Base-by-base conservation (phyloP, 1,140 invertebrate genomes). In the Brachionus calyciflorus region DNA sequence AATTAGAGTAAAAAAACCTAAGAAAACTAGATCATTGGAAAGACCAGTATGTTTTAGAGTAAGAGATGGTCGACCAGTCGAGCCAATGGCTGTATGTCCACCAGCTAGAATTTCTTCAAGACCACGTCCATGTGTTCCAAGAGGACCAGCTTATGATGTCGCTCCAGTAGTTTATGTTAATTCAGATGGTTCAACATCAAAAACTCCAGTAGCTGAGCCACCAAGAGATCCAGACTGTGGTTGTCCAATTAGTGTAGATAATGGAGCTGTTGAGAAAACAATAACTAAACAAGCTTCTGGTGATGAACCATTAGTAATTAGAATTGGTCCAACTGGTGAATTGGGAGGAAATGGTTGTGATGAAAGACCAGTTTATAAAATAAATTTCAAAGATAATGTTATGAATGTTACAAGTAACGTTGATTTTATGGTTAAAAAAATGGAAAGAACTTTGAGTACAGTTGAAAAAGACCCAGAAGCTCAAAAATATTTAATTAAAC, bases 321-420 rank as follows among this genome's bases (percentile, higher is more conserved):
- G 60, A 65, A 41, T 65, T 14, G 60, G 60, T 24, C 60, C 33
- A n/a, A 21, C 55, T 1, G 55, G 30, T 33, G 55, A 60, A 12
- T 60, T 40, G 12, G 19, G 17, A 33, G 55, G n/a, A n/a, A 40
- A 60, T 37, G 55, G 55, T 19, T 65, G 60, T 28, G 60, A 65
- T 41, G 40, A 41, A 44, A 65, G 41, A 24, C 60, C 60, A 65
- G 60, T 65, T 14, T 65, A 65, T 6, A 65, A 65, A 14, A 44
- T 65, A 24, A 44, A 44, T 24, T 65, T 65, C 7, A 65, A 65
- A 65, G 60, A 65, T 10, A 41, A 65, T 44, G 37, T 44, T n/a
- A 65, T 65, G 60, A 65, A 65, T 24, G 60, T 65, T 3, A 65
- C 60, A 44, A 65, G 60, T 28, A 65, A 65, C 44, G 41, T 65